phyloP scores from a whole-genome alignment of 2,113 vertebrate genomes.

The Sebastes schlegelii region DNA sequence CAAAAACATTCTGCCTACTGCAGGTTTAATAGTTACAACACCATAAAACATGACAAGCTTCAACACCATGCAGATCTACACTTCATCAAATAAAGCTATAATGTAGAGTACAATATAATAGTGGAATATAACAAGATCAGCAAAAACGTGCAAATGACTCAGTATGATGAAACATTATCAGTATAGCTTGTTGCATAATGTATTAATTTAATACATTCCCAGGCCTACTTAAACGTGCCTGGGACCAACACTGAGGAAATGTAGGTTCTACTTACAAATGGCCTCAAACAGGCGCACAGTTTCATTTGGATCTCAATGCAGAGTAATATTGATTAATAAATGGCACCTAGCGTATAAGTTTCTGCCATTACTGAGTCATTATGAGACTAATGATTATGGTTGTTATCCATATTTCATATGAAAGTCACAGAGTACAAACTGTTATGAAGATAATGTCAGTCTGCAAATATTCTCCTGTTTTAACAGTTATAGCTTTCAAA shows the following conservation, averaged over 20 bases:
- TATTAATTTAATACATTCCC: background rate
- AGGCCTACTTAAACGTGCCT: background rate
- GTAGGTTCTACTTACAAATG: background rate
- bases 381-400: constrained; percentile 1
- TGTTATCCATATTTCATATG: background rate
- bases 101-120: background rate
- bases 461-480: background rate
- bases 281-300: background rate
- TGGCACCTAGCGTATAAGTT: background rate
- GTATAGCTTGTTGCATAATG: background rate
- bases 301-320: background rate
- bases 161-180: background rate
- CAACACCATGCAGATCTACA: background rate
- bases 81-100: background rate
- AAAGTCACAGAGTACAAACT: background rate
- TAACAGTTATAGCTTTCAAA: background rate
- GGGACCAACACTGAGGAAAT: background rate
- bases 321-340: background rate
- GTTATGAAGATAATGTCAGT: background rate
- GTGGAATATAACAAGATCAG: background rate
- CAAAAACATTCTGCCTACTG: too few relatives aligned
- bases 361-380: constrained; percentile 1
- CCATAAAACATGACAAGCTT: background rate
- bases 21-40: background rate
- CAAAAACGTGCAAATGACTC: background rate